Evolutionary conservation across 2,113 vertebrate genomes (phyloP).

Genomic region (Psettodes erumei): DNA sequence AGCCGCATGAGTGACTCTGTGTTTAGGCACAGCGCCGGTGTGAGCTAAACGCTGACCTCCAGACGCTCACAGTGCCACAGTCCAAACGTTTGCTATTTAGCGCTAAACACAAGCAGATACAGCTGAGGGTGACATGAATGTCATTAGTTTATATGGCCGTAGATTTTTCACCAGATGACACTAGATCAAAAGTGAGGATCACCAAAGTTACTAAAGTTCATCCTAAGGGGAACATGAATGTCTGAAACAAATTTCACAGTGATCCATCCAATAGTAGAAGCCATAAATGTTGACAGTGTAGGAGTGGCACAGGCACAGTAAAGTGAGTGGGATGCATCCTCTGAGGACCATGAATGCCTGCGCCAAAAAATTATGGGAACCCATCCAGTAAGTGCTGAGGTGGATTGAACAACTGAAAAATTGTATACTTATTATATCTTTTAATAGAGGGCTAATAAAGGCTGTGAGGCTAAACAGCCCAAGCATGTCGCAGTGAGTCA

Average conservation of each 20-base stretch:
- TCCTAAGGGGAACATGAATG: too few relatives aligned
- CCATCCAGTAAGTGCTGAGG: background rate
- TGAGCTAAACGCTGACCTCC: background rate
- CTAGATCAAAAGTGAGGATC: too few relatives aligned
- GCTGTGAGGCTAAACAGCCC: background rate
- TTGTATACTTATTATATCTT: too few relatives aligned
- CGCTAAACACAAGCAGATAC: too few relatives aligned
- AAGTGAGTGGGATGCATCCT: background rate
- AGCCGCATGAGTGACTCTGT: background rate
- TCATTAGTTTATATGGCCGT: too few relatives aligned
- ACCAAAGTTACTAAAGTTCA: too few relatives aligned
- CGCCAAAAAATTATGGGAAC: background rate
- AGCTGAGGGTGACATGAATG: background rate
- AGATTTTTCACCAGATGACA: too few relatives aligned
- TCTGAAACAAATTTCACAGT: too few relatives aligned
- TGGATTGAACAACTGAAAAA: background rate
- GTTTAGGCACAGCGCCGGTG: background rate
- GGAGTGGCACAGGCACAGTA: background rate
- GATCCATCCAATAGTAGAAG: too few relatives aligned
- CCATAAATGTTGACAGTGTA: background rate
- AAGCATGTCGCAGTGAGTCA: background rate
- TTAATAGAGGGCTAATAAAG: too few relatives aligned
- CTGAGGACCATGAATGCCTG: background rate
- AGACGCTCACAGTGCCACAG: background rate
- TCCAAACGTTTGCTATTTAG: background rate